Conservation (phyloP, 2,113 vertebrate genomes). For the Pollimyrus isidori region DNA sequence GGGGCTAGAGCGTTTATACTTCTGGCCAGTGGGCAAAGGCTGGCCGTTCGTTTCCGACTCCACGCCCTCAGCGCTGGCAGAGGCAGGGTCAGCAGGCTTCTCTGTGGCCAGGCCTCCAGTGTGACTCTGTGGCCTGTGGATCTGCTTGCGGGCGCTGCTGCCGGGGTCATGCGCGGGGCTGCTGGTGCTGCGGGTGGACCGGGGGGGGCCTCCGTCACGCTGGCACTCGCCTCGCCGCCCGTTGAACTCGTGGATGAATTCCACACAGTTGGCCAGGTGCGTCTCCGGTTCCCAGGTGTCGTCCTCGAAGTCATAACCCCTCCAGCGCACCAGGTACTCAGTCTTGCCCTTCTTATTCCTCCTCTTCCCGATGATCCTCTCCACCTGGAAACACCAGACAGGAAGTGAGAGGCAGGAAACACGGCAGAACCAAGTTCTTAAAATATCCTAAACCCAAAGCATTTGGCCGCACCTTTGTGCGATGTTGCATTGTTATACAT, state of each 20-base stretch:
- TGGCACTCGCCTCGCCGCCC: slow-evolving; percentile 65
- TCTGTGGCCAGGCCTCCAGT: slow-evolving; percentile 45
- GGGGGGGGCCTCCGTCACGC: slow-evolving; percentile 61
- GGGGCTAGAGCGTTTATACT: slow-evolving; percentile 59
- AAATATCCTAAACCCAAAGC: background rate
- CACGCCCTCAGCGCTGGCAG: slow-evolving; percentile 23
- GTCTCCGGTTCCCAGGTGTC: slow-evolving; percentile 96
- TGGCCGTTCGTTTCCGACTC: slow-evolving; percentile 56
- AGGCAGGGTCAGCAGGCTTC: slow-evolving; percentile 37
- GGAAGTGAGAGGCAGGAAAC: background rate
- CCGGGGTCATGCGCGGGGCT: background rate
- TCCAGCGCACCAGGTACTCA: slow-evolving; percentile 91
- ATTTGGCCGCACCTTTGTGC: background rate
- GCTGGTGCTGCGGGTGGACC: slow-evolving; percentile 70
- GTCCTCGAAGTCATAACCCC: slow-evolving; percentile 82
- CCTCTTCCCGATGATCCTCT: slow-evolving; percentile 84
- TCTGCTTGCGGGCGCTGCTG: slow-evolving; percentile 72
- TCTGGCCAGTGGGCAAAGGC: slow-evolving; percentile 59
- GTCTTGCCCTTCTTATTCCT: slow-evolving; percentile 86
- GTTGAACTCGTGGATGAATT: slow-evolving; percentile 89
- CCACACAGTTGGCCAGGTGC: slow-evolving; percentile 84
- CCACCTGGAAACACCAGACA: slow-evolving; percentile 67
- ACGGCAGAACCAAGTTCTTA: background rate
- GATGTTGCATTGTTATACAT: background rate
- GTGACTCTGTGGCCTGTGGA: slow-evolving; percentile 60